Conservation (phyloP, 2,113 vertebrate genomes). For the Talpa occidentalis region DNA sequence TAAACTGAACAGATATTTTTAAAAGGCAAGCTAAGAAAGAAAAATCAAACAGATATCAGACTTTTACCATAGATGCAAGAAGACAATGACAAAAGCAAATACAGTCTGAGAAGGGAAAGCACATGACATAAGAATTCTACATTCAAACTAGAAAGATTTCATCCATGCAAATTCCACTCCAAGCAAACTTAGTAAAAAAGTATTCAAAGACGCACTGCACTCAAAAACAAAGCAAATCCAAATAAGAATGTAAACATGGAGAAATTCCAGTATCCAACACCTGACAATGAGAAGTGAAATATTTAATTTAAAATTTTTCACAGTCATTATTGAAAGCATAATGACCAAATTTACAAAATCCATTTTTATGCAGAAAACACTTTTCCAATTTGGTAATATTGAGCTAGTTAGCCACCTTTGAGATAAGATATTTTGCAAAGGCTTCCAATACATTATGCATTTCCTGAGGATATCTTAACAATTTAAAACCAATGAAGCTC, state of each 20-base stretch:
- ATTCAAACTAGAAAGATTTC: slow-evolving; percentile 23
- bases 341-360: slow-evolving; percentile 17
- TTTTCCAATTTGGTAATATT: slow-evolving; percentile 27
- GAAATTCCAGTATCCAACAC: background rate
- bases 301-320: background rate
- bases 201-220: background rate
- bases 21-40: background rate
- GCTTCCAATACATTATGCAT: background rate
- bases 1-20: slow-evolving; percentile 24
- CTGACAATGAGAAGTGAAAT: background rate
- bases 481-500: background rate
- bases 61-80: background rate
- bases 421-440: background rate
- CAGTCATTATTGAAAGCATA: slow-evolving; percentile 3
- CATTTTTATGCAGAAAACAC: background rate
- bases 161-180: background rate
- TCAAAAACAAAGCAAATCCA: slow-evolving; percentile 45
- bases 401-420: background rate
- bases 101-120: background rate
- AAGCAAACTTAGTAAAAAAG: background rate
- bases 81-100: slow-evolving; percentile 10
- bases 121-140: background rate
- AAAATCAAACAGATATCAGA: slow-evolving; percentile 14
- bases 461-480: background rate
- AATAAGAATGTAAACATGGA: slow-evolving; percentile 5